Evolutionary conservation across 2,113 vertebrate genomes (phyloP), one percentile per base, ranked within the genome.

Genomic region (Malaclemys terrapin): DNA sequence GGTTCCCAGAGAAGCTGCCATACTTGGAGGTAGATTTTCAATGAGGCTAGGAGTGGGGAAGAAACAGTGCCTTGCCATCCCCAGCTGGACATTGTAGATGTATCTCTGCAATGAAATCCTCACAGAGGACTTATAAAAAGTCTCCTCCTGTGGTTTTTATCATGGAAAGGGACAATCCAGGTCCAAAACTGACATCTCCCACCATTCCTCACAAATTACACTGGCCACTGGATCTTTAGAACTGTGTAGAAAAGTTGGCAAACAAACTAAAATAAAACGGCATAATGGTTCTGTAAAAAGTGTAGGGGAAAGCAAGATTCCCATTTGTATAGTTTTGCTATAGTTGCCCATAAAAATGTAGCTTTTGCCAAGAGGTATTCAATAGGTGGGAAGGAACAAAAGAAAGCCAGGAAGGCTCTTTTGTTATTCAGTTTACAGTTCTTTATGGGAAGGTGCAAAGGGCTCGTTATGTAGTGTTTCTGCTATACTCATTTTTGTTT

Each of bases 221-320:
- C 24, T 53, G 31, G 14, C 69, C 20, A 62, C n/a, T 84, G 50
- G 20, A 78, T 49, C 65, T 14, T 88, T 93, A 27, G 69, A 75
- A 50, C 82, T 35, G 31, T n/a, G 75, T 89, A 79, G 92, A 50
- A 89, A 16, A 87, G 3, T 53, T 90, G 49, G 56, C 56, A 89
- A 92, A 35, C 56, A 80, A 93, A 88, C 53, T 89, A 35, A 94
- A 91, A 16, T 82, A 11, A 87, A 87, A 45, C 79, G 85, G 29
- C 0, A 0, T 87, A 29, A 65, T 1, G 0, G 5, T 20, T 87
- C 42, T 47, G 12, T 53, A 4, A 88, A 89, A 82, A 56, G 50
- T 59, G 25, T 17, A 10, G 10, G 35, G 8, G 24, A 25, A 29
- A 8, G 7, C 25, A 49, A 57, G 0, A 6, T 16, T 90, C 35